Evolutionary conservation across 2,888 invertebrate species (phyloP).

Genomic region (Craniophora ligustri): DNA sequence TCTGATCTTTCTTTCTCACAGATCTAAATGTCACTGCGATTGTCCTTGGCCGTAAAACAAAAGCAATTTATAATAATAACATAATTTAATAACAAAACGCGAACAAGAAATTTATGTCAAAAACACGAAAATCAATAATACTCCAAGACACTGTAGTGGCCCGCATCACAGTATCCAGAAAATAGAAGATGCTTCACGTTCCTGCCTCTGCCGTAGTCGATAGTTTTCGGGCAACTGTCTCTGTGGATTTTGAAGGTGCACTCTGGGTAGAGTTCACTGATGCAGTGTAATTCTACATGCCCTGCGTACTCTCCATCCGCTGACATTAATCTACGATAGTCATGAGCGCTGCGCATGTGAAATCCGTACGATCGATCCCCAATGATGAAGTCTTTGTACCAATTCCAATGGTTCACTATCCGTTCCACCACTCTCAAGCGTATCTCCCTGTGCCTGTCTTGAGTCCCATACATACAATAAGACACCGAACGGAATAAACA

Average conservation of each 20-base stretch:
- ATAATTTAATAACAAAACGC: conserved; percentile 8
- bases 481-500: conserved; percentile 81
- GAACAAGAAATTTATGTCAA: conserved; percentile 17
- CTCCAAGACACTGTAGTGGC: conserved; percentile 82
- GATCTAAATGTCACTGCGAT: no score
- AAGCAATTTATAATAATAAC: no score
- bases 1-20: not conserved
- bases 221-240: conserved; percentile 68
- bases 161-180: conserved; percentile 78
- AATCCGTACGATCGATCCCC: conserved; percentile 78
- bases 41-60: no score
- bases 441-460: conserved; percentile 78
- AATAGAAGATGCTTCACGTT: conserved; percentile 76
- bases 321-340: conserved; percentile 75
- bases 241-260: conserved; percentile 79
- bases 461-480: conserved; percentile 74
- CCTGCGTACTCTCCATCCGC: conserved; percentile 81
- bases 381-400: conserved; percentile 81
- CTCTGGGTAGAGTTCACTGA: conserved; percentile 74
- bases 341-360: conserved; percentile 59
- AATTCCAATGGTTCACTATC: conserved; percentile 75
- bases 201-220: conserved; percentile 77
- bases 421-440: conserved; percentile 72
- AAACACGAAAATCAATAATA: conserved; percentile 56
- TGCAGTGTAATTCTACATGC: conserved; percentile 78